A percentile compares a stretch with the other conserved stretches of the same genome.
phyloP scores from a whole-genome alignment of 2,113 vertebrate species.

The Ursus arctos region DNA sequence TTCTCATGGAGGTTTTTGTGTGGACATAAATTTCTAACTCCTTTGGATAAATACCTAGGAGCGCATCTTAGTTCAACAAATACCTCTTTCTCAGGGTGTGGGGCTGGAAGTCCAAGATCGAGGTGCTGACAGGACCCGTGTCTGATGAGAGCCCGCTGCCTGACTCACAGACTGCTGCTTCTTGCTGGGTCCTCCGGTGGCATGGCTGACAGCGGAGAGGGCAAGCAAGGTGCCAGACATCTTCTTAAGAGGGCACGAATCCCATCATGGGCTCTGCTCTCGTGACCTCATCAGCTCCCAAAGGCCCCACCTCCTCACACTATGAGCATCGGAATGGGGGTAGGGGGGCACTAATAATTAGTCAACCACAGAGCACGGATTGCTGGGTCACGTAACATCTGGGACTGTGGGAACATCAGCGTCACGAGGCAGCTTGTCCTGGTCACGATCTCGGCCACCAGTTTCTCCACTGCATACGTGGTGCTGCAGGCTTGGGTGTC shows the following conservation, averaged over 20 bases:
- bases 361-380: fast-evolving
- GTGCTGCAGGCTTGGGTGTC: background rate
- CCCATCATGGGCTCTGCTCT: background rate
- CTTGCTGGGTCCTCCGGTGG: background rate
- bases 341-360: background rate
- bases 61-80: background rate
- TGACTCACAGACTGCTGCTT: background rate
- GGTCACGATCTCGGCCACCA: background rate
- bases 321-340: background rate
- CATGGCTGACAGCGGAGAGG: background rate
- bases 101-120: background rate
- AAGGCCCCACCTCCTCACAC: background rate
- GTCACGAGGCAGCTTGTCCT: background rate
- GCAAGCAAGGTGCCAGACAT: background rate
- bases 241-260: no score
- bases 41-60: background rate
- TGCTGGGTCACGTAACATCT: background rate
- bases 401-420: background rate
- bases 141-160: background rate
- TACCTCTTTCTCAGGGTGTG: background rate
- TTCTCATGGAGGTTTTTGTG: background rate
- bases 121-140: background rate
- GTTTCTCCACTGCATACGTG: background rate
- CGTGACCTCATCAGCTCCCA: background rate
- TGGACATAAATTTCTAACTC: background rate